Evolutionary conservation across 1,140 invertebrate genomes (phyloP).

Genomic region (Drosophila sp.): DNA sequence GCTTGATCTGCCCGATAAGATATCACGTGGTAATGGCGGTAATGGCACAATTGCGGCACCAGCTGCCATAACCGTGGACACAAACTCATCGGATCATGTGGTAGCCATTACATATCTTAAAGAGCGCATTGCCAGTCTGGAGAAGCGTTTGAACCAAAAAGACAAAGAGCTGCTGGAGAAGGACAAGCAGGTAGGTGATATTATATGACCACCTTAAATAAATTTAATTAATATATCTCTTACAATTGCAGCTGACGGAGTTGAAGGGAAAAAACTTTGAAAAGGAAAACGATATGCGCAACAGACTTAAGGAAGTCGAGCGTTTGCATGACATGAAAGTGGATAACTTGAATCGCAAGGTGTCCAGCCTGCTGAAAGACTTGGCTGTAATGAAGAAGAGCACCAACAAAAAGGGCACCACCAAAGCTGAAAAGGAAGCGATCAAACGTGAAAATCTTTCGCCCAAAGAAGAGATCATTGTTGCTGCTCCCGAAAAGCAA

Average conservation of each 20-base stretch:
- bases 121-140: constrained; percentile 96
- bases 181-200: constrained; percentile 92
- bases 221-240: background rate
- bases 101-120: constrained; percentile 97
- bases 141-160: constrained; percentile 94
- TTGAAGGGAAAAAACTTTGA: constrained; percentile 96
- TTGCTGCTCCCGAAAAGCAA: constrained; percentile 47
- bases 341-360: constrained; percentile 91
- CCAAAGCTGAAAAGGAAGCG: constrained; percentile 79
- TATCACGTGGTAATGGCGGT: constrained; percentile 71
- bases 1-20: constrained; percentile 81
- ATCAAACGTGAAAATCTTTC: constrained; percentile 84
- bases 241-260: constrained; percentile 91
- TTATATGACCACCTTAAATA: background rate
- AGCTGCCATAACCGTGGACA: constrained; percentile 87
- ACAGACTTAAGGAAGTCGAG: constrained; percentile 92
- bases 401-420: constrained; percentile 86
- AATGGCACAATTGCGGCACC: constrained; percentile 84
- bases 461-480: constrained; percentile 73
- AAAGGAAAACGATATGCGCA: constrained; percentile 92
- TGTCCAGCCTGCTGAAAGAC: constrained; percentile 92
- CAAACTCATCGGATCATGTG: constrained; percentile 96
- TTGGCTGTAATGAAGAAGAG: constrained; percentile 93
- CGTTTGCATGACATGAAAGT: constrained; percentile 93
- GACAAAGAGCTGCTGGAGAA: constrained; percentile 94